Percentiles rank a stretch among this genome's conserved stretches.
phyloP scores from a whole-genome alignment of 2,888 invertebrate genomes.

The Clitarchus hookeri region DNA sequence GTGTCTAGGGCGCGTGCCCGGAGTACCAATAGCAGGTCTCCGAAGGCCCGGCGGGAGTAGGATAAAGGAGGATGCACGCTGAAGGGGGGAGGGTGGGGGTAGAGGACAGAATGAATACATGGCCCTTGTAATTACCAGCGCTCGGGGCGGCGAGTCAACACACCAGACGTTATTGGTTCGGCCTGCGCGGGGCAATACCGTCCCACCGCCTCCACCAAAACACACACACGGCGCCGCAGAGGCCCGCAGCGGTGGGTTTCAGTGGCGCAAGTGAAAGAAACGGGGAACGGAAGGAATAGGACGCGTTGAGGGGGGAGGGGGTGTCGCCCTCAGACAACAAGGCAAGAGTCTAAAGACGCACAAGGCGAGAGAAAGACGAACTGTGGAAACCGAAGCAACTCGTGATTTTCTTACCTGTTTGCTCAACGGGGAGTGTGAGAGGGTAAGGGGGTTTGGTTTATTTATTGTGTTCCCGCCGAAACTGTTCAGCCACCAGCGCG shows the following conservation, averaged over 20 bases:
- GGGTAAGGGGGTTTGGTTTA: not conserved
- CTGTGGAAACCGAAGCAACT: not conserved
- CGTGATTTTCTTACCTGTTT: too few species aligned
- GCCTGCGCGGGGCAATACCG: not conserved
- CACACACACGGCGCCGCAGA: not conserved
- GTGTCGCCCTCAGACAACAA: not conserved
- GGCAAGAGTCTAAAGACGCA: too few species aligned
- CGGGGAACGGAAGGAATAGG: too few species aligned
- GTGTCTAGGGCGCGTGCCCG: too few species aligned
- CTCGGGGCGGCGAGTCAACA: not conserved
- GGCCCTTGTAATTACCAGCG: not conserved
- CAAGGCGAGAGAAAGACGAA: not conserved
- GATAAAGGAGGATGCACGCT: too few species aligned
- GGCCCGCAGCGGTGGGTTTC: not conserved
- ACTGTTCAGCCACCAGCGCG: not conserved
- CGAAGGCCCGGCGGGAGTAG: too few species aligned
- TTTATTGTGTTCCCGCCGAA: not conserved
- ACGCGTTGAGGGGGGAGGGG: too few species aligned
- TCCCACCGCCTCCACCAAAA: not conserved
- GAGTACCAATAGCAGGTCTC: too few species aligned
- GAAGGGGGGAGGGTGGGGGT: not conserved
- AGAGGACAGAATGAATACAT: not conserved
- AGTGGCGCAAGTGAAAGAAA: too few species aligned
- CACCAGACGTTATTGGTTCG: conserved; percentile 1
- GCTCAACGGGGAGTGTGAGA: not conserved